Evolutionary conservation across 2,797 vertebrate species (phyloP).

Genomic region (Phoebastria nigripes): DNA sequence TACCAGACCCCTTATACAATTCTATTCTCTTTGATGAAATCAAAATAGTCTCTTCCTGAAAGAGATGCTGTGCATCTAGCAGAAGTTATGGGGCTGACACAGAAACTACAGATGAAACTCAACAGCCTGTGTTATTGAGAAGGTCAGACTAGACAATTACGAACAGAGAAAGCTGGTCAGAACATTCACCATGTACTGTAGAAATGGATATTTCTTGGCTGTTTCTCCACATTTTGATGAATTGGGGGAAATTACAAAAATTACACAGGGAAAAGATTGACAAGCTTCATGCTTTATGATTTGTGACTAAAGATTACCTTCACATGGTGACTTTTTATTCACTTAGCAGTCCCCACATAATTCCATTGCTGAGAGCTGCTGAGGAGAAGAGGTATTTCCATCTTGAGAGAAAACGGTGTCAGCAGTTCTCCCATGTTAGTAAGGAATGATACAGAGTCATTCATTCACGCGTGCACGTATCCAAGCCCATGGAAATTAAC

Average conservation of each 20-base stretch:
- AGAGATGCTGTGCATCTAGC: not conserved
- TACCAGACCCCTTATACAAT: not conserved
- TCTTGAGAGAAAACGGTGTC: not conserved
- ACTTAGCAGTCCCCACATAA: not conserved
- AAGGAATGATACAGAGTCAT: conserved; percentile 16
- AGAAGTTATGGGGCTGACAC: not conserved
- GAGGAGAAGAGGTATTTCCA: not conserved
- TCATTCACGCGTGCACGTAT: not conserved
- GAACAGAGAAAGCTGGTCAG: not conserved
- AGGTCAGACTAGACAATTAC: not conserved
- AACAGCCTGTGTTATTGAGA: not conserved
- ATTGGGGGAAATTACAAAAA: not conserved
- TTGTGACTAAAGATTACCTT: not conserved
- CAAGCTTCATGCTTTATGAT: not conserved
- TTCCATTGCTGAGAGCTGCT: not conserved
- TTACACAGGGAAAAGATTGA: not conserved
- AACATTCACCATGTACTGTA: not conserved
- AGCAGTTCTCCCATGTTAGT: not conserved
- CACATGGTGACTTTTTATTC: not conserved
- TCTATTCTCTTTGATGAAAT: not conserved
- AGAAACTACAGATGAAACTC: not conserved
- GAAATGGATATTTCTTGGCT: not conserved
- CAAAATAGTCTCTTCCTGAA: not conserved
- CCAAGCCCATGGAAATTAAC: not conserved
- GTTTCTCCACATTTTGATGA: not conserved